phyloP scores from a whole-genome alignment of 1,140 invertebrate genomes.

The Temnothorax nylanderi region DNA sequence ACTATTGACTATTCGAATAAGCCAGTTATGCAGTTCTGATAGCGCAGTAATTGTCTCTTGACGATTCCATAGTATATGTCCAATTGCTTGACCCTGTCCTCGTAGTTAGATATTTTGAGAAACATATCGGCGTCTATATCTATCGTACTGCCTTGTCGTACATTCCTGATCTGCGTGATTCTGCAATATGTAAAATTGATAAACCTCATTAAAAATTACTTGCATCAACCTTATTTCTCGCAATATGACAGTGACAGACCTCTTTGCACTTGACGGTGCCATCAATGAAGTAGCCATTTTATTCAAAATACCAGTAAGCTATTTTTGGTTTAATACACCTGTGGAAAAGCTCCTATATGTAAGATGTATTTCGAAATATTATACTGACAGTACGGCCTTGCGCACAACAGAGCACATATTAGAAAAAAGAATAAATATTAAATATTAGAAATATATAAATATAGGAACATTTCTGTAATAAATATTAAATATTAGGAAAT shows the following conservation, averaged over 20 bases:
- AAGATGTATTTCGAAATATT: neutral
- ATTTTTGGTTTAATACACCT: constrained; percentile 6
- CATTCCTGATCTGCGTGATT: constrained; percentile 71
- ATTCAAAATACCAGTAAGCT: neutral
- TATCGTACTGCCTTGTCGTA: constrained; percentile 86
- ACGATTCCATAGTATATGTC: constrained; percentile 98
- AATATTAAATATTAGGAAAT: no score
- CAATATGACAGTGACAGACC: constrained; percentile 53
- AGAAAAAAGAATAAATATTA: no score
- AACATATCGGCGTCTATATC: constrained; percentile 91
- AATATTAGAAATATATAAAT: no score
- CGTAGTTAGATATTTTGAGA: constrained; percentile 94
- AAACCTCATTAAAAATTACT: constrained; percentile 24
- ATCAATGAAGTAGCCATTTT: constrained; percentile 71
- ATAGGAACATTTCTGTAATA: no score
- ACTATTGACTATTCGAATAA: constrained; percentile 89
- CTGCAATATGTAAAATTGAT: constrained; percentile 13
- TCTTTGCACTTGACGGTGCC: constrained; percentile 60
- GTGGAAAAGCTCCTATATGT: neutral
- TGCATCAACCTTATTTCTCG: constrained; percentile 21
- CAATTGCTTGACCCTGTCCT: constrained; percentile 94
- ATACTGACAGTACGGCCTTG: neutral
- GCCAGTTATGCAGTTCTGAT: constrained; percentile 97
- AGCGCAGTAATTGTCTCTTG: constrained; percentile 95
- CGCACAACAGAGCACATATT: no score